Percentiles rank a stretch among this genome's conserved stretches.
phyloP scores from a whole-genome alignment of 2,888 invertebrate species.

The Periphyllus acericola region DNA sequence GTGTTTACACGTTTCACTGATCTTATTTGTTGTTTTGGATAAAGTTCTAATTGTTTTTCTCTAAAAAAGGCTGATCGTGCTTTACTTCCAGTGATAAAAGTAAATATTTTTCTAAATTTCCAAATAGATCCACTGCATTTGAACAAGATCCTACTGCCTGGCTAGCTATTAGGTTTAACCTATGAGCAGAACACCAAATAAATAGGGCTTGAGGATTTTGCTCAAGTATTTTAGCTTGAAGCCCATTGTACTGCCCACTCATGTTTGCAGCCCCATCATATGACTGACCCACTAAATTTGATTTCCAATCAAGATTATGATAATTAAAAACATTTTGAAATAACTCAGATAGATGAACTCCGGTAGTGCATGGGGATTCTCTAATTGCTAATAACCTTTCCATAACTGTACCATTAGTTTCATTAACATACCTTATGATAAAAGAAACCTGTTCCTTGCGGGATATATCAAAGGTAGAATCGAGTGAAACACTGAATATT shows the following conservation, averaged over 20 bases:
- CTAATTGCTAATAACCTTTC: slow-evolving; percentile 4
- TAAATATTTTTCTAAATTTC: neutral
- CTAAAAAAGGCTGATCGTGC: slow-evolving; percentile 11
- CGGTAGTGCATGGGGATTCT: neutral
- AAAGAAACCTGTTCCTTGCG: slow-evolving; percentile 7
- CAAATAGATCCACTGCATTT: slow-evolving; percentile 18
- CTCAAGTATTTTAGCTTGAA: slow-evolving; percentile 64
- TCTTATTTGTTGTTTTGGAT: slow-evolving; percentile 25
- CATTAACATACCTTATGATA: slow-evolving; percentile 14
- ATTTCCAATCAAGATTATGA: slow-evolving; percentile 13
- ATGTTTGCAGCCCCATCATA: slow-evolving; percentile 66
- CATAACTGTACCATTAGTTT: slow-evolving; percentile 5
- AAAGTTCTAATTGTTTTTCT: slow-evolving; percentile 4
- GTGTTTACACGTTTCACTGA: slow-evolving; percentile 10
- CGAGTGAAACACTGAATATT: slow-evolving; percentile 9
- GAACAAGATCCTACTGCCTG: neutral
- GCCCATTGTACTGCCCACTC: slow-evolving; percentile 65
- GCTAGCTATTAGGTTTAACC: slow-evolving; percentile 64
- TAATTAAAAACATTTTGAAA: slow-evolving; percentile 5
- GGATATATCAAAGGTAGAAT: slow-evolving; percentile 20
- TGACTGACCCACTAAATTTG: slow-evolving; percentile 64
- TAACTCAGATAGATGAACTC: neutral
- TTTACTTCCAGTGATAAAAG: neutral
- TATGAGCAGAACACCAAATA: slow-evolving; percentile 65
- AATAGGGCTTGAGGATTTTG: slow-evolving; percentile 64